Percentiles rank a stretch among this genome's conserved stretches.
phyloP scores from a whole-genome alignment of 2,113 vertebrate genomes.

The Zootoca vivipara region DNA sequence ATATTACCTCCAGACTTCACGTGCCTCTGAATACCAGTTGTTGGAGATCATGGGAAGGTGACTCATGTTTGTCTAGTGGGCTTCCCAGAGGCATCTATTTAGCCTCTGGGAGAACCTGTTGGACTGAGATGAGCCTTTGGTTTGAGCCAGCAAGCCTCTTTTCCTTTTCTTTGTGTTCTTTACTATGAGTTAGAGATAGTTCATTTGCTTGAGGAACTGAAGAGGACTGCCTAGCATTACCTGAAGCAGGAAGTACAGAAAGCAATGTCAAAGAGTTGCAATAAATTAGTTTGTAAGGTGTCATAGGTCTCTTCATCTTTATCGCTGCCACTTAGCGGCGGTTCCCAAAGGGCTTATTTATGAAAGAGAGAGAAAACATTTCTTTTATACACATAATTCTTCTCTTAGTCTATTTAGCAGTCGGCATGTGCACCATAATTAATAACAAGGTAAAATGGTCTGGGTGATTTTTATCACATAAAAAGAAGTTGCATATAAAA shows the following conservation, averaged over 20 bases:
- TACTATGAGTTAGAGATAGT: not conserved
- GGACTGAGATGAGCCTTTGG: too few relatives aligned
- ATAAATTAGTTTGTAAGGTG: not conserved
- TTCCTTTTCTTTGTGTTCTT: too few relatives aligned
- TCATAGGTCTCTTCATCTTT: not conserved
- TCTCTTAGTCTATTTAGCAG: not conserved
- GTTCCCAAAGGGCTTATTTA: not conserved
- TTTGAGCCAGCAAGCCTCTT: too few relatives aligned
- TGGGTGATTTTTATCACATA: rapidly evolving
- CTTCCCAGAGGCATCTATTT: too few relatives aligned
- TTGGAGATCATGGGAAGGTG: too few relatives aligned
- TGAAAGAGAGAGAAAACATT: rapidly evolving
- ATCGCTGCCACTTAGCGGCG: not conserved
- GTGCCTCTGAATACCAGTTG: too few relatives aligned
- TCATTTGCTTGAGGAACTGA: conserved; percentile 4
- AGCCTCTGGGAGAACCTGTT: too few relatives aligned
- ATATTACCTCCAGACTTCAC: too few relatives aligned
- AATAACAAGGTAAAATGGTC: not conserved
- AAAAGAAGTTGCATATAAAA: not conserved
- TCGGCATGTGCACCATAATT: not conserved
- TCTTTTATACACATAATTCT: not conserved
- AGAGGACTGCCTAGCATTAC: conserved; percentile 36
- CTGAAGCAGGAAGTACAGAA: not conserved
- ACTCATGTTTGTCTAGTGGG: too few relatives aligned
- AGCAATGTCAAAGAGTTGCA: not conserved